phyloP scores from a whole-genome alignment of 2,113 vertebrate genomes.

The Drymodes brunneopygia region DNA sequence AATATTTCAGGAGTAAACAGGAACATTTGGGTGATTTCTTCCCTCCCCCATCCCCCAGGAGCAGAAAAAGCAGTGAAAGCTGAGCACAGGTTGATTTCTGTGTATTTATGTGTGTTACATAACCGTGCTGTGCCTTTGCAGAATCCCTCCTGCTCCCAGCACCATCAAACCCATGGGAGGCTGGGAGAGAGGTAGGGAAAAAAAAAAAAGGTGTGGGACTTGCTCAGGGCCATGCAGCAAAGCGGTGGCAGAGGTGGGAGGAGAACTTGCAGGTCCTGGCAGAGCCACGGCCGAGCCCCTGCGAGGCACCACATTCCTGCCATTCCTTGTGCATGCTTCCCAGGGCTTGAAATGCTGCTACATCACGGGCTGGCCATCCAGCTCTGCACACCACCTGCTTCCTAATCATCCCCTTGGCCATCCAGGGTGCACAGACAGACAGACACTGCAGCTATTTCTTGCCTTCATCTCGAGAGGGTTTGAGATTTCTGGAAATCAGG shows the following conservation, averaged over 20 bases:
- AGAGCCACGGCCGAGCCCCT: neutral
- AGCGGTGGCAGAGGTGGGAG: neutral
- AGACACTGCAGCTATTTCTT: neutral
- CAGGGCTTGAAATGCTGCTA: neutral
- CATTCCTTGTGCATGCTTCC: neutral
- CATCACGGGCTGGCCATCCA: neutral
- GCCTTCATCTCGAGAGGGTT: neutral
- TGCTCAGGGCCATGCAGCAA: neutral
- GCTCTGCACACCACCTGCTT: neutral
- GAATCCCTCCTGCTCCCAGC: neutral
- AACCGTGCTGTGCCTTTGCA: neutral
- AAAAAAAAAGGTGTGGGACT: conserved; percentile 27
- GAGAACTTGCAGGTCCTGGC: neutral
- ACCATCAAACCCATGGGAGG: neutral
- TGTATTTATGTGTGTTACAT: neutral
- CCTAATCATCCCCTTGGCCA: rapidly evolving
- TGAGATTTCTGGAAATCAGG: neutral
- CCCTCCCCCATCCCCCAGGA: neutral
- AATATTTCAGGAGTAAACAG: neutral
- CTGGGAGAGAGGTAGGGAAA: neutral
- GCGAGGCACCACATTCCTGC: conserved; percentile 13
- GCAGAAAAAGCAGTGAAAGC: neutral
- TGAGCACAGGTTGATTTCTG: neutral
- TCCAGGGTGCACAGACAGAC: neutral
- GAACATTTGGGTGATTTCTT: neutral